A percentile compares a stretch with the other conserved stretches of the same genome.
Conservation (phyloP, 1,140 invertebrate genomes). For the Centruroides sculpturatus region DNA sequence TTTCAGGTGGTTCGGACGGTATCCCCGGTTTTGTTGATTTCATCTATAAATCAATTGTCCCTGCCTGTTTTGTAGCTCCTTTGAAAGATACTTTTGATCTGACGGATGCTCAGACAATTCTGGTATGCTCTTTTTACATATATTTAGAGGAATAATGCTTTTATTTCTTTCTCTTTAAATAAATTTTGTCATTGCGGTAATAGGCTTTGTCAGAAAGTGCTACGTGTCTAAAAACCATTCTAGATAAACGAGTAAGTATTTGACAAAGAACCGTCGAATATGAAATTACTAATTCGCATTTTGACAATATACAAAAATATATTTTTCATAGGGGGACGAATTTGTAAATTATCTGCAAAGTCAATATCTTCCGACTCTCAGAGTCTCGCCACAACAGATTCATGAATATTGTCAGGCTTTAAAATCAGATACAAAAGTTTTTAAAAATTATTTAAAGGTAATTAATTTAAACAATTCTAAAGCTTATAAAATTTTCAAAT, state of each 20-base stretch:
- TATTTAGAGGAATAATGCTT: background rate
- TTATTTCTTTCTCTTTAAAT: background rate
- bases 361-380: constrained; percentile 33
- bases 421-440: constrained; percentile 32
- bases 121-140: constrained; percentile 20
- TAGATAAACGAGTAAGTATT: constrained; percentile 17
- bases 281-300: too few relatives aligned
- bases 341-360: constrained; percentile 31
- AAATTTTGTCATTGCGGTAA: background rate
- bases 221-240: constrained; percentile 6
- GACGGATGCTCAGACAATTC: constrained; percentile 37
- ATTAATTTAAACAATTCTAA: background rate
- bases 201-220: constrained; percentile 14
- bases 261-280: too few relatives aligned
- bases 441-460: constrained; percentile 38
- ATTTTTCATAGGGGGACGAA: constrained; percentile 25
- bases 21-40: constrained; percentile 35
- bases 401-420: constrained; percentile 36
- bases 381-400: constrained; percentile 27
- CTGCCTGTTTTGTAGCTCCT: constrained; percentile 41
- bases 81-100: constrained; percentile 40
- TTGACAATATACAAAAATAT: too few relatives aligned
- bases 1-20: constrained; percentile 25
- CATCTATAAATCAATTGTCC: constrained; percentile 38
- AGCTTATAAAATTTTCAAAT: background rate